Evolutionary conservation across 2,888 invertebrate species (phyloP).

Genomic region (Stramonita haemastoma): DNA sequence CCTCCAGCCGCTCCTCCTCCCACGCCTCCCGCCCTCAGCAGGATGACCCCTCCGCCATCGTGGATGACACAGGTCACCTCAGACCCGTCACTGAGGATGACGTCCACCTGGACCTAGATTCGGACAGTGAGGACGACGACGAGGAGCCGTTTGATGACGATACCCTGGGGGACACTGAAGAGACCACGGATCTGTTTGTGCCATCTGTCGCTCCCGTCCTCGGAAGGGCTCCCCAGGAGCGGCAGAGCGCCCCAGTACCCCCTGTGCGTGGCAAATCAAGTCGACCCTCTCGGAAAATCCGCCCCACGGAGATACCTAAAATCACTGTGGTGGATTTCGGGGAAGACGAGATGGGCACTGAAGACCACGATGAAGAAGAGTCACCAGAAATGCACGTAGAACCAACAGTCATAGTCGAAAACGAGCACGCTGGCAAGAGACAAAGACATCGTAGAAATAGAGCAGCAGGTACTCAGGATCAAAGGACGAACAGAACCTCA

Average conservation of each 20-base stretch:
- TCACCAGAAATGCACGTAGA: constrained; percentile 18
- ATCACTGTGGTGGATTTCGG: constrained; percentile 41
- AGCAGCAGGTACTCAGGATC: neutral
- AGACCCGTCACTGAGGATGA: constrained; percentile 40
- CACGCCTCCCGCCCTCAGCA: neutral
- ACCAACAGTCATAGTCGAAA: constrained; percentile 37
- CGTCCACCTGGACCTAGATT: constrained; percentile 41
- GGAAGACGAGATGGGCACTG: neutral
- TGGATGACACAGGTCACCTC: constrained; percentile 43
- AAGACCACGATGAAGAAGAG: neutral
- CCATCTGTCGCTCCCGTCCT: neutral
- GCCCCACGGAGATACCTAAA: constrained; percentile 17
- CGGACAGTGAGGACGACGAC: constrained; percentile 24
- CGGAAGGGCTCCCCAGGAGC: neutral
- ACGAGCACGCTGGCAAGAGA: constrained; percentile 5
- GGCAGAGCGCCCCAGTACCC: neutral
- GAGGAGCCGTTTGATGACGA: constrained; percentile 25
- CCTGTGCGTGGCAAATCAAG: neutral
- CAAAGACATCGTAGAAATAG: neutral
- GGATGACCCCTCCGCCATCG: constrained; percentile 25
- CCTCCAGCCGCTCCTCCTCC: constrained; percentile 13
- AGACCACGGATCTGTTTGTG: neutral
- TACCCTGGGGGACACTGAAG: constrained; percentile 12
- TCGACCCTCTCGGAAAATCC: constrained; percentile 15
- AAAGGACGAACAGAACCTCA: neutral